Evolutionary conservation across 2,797 vertebrate genomes (phyloP), one percentile per base, ranked within the genome.

Genomic region (Tinamus major): DNA sequence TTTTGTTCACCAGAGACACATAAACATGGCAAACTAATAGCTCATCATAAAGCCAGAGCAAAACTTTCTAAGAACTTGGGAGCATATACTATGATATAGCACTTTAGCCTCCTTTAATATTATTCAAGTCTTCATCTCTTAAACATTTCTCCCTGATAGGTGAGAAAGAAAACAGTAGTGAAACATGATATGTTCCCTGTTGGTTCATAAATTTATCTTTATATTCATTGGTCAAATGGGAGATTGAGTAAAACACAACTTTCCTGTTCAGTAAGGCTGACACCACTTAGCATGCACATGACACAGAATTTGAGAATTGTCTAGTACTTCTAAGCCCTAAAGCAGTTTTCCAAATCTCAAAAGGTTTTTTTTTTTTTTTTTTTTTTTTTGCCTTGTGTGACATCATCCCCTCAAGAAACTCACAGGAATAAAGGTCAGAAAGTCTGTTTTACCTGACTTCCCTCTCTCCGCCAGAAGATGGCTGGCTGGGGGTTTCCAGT

Each of bases 401-500:
- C 48, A 76, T 18, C 2, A 77, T 26, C 35, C 58, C 35, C 56
- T 79, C 21, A 80, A 56, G 70, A 63, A 87, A 59, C 9, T 76
- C 31, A 8, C 29, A 72, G 21, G 55, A 83, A 56, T 44, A 89
- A 84, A 59, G 11, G 11, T 79, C 19, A 65, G 63, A 79, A 91
- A 79, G 6, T 27, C 46, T 87, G 23, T 41, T 96, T 98, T 98
- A 99, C 99, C 99, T 99, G 99, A 97, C 99, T 99, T 89, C 99
- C 99, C 94, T 99, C 99, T 92, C 98, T 98, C 96, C 99, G 97
- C 99, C 99, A 99, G 97, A 99, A 99, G 96, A 99, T 99, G 94
- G 99, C 99, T 68, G 99, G 99, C 91, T 99, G 99, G 72, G 99
- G 99, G 90, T 99, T 99, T 91, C 99, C 99, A 3, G 99, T 99